A percentile compares a stretch with the other conserved stretches of the same genome.
Conservation (phyloP, 2,113 vertebrate genomes). For the Tragelaphus strepsiceros region DNA sequence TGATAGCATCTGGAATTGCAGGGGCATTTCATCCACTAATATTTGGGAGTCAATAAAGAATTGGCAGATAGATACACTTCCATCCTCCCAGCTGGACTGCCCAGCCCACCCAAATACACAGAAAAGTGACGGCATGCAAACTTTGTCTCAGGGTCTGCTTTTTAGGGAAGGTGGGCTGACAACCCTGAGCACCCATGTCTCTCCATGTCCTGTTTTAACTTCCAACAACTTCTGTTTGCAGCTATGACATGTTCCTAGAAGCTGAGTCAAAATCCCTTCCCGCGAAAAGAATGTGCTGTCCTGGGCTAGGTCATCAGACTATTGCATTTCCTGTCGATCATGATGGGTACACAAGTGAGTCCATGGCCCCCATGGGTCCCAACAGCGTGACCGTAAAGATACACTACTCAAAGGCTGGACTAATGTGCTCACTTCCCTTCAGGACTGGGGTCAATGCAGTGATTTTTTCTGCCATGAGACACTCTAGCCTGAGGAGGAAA, state of each 20-base stretch:
- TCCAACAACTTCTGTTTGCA: too few species aligned
- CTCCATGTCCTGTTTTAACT: too few species aligned
- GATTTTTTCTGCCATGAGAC: neutral
- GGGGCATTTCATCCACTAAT: too few species aligned
- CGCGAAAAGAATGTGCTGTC: neutral
- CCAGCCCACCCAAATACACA: too few species aligned
- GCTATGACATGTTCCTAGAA: neutral
- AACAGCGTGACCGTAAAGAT: neutral
- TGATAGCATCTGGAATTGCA: neutral
- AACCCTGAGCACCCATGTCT: neutral
- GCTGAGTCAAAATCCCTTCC: neutral
- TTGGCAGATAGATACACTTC: rapidly evolving
- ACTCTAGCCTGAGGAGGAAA: neutral
- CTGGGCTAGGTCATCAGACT: too few species aligned
- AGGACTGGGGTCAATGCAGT: neutral
- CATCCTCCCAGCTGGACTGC: too few species aligned
- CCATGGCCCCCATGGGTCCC: rapidly evolving
- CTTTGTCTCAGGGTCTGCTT: neutral
- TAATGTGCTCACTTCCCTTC: rapidly evolving
- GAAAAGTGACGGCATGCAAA: rapidly evolving
- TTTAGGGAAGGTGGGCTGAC: neutral
- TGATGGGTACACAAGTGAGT: too few species aligned
- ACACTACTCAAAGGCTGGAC: neutral
- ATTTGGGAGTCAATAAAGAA: neutral
- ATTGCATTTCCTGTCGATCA: neutral